Evolutionary conservation across 2,888 invertebrate species (phyloP), one percentile per base, ranked within the genome.

Genomic region (Willowsia nigromaculata): DNA sequence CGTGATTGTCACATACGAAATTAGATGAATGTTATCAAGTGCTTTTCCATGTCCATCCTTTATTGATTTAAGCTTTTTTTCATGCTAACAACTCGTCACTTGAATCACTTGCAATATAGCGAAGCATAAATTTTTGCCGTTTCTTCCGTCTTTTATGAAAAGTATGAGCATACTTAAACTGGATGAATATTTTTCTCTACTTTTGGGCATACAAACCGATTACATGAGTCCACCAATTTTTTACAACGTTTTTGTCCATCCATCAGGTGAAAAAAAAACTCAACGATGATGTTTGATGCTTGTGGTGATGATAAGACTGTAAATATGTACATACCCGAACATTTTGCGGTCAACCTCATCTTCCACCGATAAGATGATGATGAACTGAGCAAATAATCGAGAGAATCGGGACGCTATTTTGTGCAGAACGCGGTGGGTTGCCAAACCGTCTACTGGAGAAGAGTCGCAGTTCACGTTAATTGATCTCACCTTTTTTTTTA

Each of bases 391-490:
- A 74, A 74, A 74, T 47, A 47, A 25, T 47, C 0, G 47, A 47
- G 22, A 13, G 15, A 33, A 2, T 1, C 37, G 40, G 40, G 22
- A 47, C 47, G 74, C 74, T 74, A 74, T 74, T 74, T 74, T 74
- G 22, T 50, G 83, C 50, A 71, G 84, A 71, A 84, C 43, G 74
- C 25, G n/a, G 25, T 22, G 43, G 18, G 43, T 85, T 78, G 76
- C 65, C 78, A 85, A 85, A 53, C 47, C 33, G 76, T 76, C 65
- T 33, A 30, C 65, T 7, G 22, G 22, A 9, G 6, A 18, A 3
- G 4, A 22, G 2, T 22, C 2, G 53, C 2, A 56, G 53, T 65
- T 18, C 30, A 5, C 15, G 50, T 9, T 15, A 11, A 50, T 50
- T n/a, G 15, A 30, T 7, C 4, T 30, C 27, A 13, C 30, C 3